Evolutionary conservation across 2,113 vertebrate species (phyloP).

Genomic region (Zosterops borbonicus): DNA sequence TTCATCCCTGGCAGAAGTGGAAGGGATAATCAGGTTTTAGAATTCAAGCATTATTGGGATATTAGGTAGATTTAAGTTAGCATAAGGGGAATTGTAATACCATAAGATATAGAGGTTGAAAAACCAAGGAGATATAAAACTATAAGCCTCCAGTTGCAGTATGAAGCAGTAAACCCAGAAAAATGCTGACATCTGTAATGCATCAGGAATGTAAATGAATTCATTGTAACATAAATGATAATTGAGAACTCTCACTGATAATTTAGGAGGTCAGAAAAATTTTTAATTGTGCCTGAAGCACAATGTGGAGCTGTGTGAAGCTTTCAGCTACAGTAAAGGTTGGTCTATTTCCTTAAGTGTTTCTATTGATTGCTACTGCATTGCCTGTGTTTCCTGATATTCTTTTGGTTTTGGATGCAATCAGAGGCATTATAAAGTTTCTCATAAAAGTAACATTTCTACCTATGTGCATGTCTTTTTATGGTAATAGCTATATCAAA

Average conservation of each 20-base stretch:
- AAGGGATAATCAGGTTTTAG: constrained; percentile 60
- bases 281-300: not conserved
- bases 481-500: not conserved
- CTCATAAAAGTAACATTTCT: not conserved
- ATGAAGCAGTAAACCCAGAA: not conserved
- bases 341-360: not conserved
- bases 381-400: not conserved
- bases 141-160: not conserved
- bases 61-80: constrained; percentile 55
- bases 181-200: not conserved
- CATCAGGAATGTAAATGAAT: not conserved
- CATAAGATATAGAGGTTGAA: not conserved
- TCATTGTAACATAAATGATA: not conserved
- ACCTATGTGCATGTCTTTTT: not conserved
- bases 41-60: constrained; percentile 44
- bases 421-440: not conserved
- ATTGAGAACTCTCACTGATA: not conserved
- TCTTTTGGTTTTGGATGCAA: not conserved
- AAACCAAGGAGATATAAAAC: not conserved
- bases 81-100: constrained; percentile 24
- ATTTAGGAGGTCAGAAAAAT: not conserved
- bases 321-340: not conserved
- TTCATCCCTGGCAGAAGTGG: constrained; percentile 30
- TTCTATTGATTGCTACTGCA: not conserved
- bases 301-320: not conserved